These are phyloP conservation scores for Puma concolor DNA, from an alignment of 2,113 vertebrate species.

Conservation along the genomic window DNA sequence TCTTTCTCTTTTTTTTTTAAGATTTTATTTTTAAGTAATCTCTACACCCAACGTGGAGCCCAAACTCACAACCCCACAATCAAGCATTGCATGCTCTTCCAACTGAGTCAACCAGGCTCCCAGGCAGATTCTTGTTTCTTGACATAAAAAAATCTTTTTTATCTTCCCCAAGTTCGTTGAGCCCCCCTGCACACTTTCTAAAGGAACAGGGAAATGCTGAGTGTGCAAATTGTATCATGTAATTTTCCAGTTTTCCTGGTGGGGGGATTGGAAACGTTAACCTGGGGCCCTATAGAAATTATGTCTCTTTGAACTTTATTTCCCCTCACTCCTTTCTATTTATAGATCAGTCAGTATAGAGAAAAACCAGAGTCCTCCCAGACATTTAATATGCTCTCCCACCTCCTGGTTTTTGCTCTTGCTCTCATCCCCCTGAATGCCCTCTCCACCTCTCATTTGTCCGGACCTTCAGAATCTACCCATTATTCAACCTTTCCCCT, in stretches of 20 bases:
- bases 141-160: not conserved
- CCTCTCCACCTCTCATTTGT: accelerated
- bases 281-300: not conserved
- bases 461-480: not conserved
- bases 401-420: not conserved
- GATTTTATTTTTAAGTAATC: too few relatives aligned
- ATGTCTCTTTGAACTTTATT: not conserved
- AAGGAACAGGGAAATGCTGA: not conserved
- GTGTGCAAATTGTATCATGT: not conserved
- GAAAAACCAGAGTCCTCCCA: not conserved
- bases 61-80: too few relatives aligned
- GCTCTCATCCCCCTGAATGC: not conserved
- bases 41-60: too few relatives aligned
- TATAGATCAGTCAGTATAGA: not conserved
- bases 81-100: too few relatives aligned
- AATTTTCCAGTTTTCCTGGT: not conserved
- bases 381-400: not conserved
- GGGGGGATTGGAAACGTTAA: not conserved
- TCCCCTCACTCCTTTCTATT: not conserved
- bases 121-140: not conserved
- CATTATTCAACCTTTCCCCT: not conserved
- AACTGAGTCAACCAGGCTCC: not conserved
- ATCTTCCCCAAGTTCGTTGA: not conserved
- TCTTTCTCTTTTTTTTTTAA: not conserved
- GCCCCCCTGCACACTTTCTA: not conserved